Evolutionary conservation across 2,888 invertebrate genomes (phyloP), one percentile per base, ranked within the genome.

Genomic region (Drosophila recens): DNA sequence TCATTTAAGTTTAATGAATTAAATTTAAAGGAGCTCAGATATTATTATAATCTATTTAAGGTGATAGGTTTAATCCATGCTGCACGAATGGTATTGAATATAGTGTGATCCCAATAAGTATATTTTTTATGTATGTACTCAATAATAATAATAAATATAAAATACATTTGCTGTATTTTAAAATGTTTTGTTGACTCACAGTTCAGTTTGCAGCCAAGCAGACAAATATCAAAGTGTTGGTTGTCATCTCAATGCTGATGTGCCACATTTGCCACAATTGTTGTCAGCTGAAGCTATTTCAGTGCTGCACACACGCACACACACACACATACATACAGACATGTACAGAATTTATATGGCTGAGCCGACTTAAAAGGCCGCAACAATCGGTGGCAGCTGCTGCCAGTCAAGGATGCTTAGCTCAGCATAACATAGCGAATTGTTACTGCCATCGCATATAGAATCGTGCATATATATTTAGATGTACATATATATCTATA

Each of bases 311-410:
- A 79, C 62, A 49, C 34, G 34, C 52, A 52, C 23, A 56, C 15
- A 43, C 23, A 40, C 40, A 23, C 51, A 49, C 9, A 33, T 11
- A 45, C 38, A 36, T 20, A 42, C 42, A 59, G 23, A 65, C 48
- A 69, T 20, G 15, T 38, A 57, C 11, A 63, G 70, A 45, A 66
- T 79, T 69, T 64, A 71, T 73, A 56, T 42, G 67, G 59, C 75
- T 80, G 80, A 78, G 81, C 67, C 80, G 84, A 86, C 89, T 84
- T 88, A 80, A 86, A 75, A 86, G 81, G 89, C 83, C 80, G 75
- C 87, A 86, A 86, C 89, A 84, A 84, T 88, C 78, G 78, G 69
- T 77, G 80, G 71, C 89, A 84, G 89, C 83, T 86, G 87, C 80
- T 86, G 87, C 75, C 78, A 53, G 67, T 59, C 48, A 58, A 58